Evolutionary conservation across 2,113 vertebrate species (phyloP), one percentile per base, ranked within the genome.

Genomic region (Periophthalmus modestus): DNA sequence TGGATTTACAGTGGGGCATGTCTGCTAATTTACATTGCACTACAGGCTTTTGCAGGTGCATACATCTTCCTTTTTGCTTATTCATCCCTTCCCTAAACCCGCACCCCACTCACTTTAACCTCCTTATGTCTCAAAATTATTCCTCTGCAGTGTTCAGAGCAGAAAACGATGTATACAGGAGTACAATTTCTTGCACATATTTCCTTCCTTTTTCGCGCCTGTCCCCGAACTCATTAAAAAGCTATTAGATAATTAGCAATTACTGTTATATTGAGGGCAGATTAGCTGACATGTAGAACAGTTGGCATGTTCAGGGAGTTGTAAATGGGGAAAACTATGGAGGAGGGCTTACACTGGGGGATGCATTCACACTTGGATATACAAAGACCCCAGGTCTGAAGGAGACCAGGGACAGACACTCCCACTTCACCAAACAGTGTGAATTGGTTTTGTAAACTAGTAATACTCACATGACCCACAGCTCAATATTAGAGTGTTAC

Each of bases 161-260:
- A 36, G 61, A 2, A 36, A 54, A 65, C 74, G 75, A 79, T 82
- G 79, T 68, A 82, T 43, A 52, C 67, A 21, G 33, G 34, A 52
- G 39, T 65, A 68, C 68, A 57, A 80, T n/a, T 63, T 47, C 63
- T 66, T 75, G 34, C 28, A 69, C 67, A 76, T 76, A 78, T 75
- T 79, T 50, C 63, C 55, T 82, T 78, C 54, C 66, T 59, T 71
- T 66, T 28, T 74, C 75, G 71, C 77, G 73, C 66, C 24, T 71
- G 68, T 91, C 89, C 89, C 86, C 71, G 82, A 92, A 93, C 91
- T 93, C 92, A 93, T 93, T 93, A 93, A 91, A 92, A 90, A 76
- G 84, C 82, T 88, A 90, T 92, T 87, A 92, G 91, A 91, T 92
- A 88, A 90, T 93, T 91, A 91, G 90, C 87, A 88, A 89, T 91